Conservation (phyloP, 2,888 invertebrate genomes). For the Sinhomidia bicolor region DNA sequence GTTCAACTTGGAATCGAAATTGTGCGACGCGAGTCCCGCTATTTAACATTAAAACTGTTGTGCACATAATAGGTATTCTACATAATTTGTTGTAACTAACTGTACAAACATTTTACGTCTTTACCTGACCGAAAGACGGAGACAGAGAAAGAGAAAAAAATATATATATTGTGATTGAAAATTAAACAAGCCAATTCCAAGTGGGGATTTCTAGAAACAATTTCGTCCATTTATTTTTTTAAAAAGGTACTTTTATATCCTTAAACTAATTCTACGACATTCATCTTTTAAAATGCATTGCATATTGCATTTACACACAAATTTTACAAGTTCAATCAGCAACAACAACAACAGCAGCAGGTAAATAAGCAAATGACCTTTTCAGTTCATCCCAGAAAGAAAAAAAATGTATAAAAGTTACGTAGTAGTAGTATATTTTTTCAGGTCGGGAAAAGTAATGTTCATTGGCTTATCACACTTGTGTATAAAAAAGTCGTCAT, state of each 20-base stretch:
- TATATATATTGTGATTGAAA: neutral
- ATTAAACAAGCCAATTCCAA: neutral
- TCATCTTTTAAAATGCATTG: conserved; percentile 8
- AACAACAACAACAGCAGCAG: neutral
- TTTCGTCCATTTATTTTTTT: neutral
- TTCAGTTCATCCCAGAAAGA: neutral
- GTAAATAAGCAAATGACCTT: conserved; percentile 63
- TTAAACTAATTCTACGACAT: neutral
- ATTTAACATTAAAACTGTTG: neutral
- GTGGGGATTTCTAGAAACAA: neutral
- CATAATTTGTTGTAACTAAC: neutral
- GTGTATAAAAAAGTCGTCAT: conserved; percentile 31
- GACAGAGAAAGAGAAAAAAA: neutral
- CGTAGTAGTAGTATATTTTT: conserved; percentile 24
- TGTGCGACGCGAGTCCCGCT: neutral
- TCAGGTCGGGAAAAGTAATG: conserved; percentile 35
- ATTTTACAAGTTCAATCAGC: neutral
- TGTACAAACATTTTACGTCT: conserved; percentile 6
- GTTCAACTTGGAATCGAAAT: neutral
- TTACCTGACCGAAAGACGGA: neutral
- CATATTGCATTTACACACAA: neutral
- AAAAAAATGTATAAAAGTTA: neutral
- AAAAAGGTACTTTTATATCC: neutral
- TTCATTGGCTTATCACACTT: neutral
- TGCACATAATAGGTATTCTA: neutral